Evolutionary conservation across 2,888 invertebrate genomes (phyloP).

Genomic region (Bellardia pandia): DNA sequence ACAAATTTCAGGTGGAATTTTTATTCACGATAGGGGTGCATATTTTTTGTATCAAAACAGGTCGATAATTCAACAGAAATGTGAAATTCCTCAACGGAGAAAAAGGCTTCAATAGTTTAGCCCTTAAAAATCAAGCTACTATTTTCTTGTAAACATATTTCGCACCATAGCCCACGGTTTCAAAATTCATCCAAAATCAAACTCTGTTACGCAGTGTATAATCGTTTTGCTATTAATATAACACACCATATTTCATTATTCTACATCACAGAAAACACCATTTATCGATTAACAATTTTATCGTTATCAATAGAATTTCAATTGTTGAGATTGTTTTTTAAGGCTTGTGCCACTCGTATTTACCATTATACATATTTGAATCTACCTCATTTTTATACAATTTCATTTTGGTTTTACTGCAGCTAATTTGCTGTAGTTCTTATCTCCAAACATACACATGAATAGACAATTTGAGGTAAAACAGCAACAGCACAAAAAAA

Average conservation of each 20-base stretch:
- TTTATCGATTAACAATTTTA: background rate
- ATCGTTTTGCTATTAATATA: background rate
- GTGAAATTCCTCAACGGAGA: too few relatives aligned
- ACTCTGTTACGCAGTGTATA: background rate
- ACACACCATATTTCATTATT: background rate
- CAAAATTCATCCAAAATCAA: too few relatives aligned
- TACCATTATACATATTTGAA: background rate
- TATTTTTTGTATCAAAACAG: too few relatives aligned
- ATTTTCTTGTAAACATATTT: too few relatives aligned
- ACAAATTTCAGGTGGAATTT: too few relatives aligned
- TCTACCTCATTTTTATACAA: background rate
- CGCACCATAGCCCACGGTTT: too few relatives aligned
- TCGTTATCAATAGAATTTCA: slow-evolving; percentile 14
- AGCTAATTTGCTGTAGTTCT: background rate
- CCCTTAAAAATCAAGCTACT: too few relatives aligned
- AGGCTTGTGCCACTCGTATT: background rate
- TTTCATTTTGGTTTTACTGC: slow-evolving; percentile 9
- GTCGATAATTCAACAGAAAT: too few relatives aligned
- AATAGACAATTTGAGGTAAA: background rate
- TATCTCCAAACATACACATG: slow-evolving; percentile 19
- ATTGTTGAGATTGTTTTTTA: background rate
- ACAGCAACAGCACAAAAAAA: background rate
- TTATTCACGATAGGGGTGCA: too few relatives aligned
- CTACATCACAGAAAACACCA: background rate
- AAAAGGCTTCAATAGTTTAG: too few relatives aligned